Evolutionary conservation across 2,113 vertebrate species (phyloP).

Genomic region (Sterrhoptilus dennistouni): DNA sequence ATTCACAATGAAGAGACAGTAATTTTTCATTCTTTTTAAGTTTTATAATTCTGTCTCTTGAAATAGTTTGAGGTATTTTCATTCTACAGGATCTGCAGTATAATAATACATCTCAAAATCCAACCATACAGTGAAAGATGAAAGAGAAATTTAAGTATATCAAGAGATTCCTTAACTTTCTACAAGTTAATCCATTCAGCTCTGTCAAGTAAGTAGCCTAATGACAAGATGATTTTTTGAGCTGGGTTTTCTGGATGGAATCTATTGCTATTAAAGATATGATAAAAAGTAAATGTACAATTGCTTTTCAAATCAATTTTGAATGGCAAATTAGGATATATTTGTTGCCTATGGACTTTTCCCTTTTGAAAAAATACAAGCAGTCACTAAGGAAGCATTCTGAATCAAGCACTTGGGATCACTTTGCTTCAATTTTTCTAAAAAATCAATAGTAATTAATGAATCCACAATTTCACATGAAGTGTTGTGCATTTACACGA

Average conservation of each 20-base stretch:
- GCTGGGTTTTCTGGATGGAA: not conserved
- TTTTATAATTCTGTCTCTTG: not conserved
- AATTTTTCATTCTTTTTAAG: not conserved
- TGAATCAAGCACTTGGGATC: not conserved
- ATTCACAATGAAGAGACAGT: not conserved
- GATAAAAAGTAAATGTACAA: not conserved
- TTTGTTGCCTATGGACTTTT: not conserved
- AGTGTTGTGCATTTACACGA: not conserved
- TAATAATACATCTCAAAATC: not conserved
- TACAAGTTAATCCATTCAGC: not conserved
- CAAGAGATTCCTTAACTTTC: not conserved
- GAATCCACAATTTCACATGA: not conserved
- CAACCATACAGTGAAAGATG: not conserved
- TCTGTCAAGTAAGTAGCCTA: not conserved
- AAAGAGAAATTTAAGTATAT: not conserved
- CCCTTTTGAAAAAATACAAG: not conserved
- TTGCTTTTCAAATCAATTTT: not conserved
- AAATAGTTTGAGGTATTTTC: not conserved
- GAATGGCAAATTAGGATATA: not conserved
- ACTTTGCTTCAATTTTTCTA: not conserved
- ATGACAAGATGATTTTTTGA: not conserved
- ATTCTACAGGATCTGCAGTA: not conserved
- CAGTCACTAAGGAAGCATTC: not conserved
- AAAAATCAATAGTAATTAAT: not conserved
- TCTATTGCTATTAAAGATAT: not conserved